Base-by-base conservation (phyloP, 2,113 vertebrate genomes). In the Pteruthius melanotis region DNA sequence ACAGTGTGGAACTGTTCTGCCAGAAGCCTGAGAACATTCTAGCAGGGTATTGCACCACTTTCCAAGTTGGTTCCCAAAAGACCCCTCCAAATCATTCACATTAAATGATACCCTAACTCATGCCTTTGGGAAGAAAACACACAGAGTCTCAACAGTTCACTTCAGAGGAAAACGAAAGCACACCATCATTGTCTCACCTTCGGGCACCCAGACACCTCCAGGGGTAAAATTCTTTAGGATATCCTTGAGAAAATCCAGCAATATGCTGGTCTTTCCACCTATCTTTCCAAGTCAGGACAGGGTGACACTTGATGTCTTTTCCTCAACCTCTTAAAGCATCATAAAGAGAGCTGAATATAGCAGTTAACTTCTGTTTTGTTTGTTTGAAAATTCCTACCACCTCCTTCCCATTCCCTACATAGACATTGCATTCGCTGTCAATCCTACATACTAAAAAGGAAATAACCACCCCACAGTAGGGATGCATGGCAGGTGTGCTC, bases 1-100 rank as follows among this genome's bases (percentile, higher is more conserved):
- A 60, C 0, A 0, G 40, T 30, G 13, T 4, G 5, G 45, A 93
- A 56, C 10, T 1, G 5, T 52, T 75, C 78, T 79, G 33, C 39
- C 44, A 75, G 37, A 19, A 76, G 45, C 13, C n/a, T 2, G 24
- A 76, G 42, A 66, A 52, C 23, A 30, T 27, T 69, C 40, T 57
- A 31, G 31, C 12, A 53, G 4, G 5, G 7, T 31, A 52, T 7
- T 2, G 2, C 26, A 21, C 28, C 44, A 12, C 42, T 72, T 93
- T 83, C 27, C 20, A 75, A 37, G 22, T 1, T 31, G 39, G 52
- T 69, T 83, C 57, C n/a, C 53, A 56, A 77, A 3, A 9, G 72
- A 60, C 22, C 45, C 28, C 20, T 83, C 24, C 39, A 53, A 72
- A 69, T 49, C 14, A 61, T 37, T 45, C 12, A 42, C 19, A 14